Evolutionary conservation across 2,113 vertebrate genomes (phyloP).

Genomic region (Corvus cornix): DNA sequence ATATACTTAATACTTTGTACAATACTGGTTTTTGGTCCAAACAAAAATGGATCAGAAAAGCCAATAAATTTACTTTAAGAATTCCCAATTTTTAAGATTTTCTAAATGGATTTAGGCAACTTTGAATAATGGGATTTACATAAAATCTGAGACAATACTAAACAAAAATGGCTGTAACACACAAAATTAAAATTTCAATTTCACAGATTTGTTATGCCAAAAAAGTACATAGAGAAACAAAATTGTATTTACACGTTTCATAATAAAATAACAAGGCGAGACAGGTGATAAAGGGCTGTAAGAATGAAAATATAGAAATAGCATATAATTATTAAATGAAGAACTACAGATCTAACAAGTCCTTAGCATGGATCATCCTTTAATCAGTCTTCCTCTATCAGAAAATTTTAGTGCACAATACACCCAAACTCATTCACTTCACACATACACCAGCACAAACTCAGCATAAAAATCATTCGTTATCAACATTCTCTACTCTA

Average conservation of each 20-base stretch:
- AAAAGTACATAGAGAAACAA: constrained; percentile 83
- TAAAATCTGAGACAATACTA: constrained; percentile 98
- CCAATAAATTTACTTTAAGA: constrained; percentile 99
- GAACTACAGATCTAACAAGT: constrained; percentile 90
- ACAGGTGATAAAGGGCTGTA: constrained; percentile 75
- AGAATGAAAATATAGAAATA: constrained; percentile 83
- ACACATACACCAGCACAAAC: constrained; percentile 83
- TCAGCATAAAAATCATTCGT: constrained; percentile 76
- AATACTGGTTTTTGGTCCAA: constrained; percentile 99
- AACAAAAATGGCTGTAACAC: constrained; percentile 90
- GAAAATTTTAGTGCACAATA: constrained; percentile 84
- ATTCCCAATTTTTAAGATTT: constrained; percentile 99
- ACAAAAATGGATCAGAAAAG: constrained; percentile 99
- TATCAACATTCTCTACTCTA: constrained; percentile 82
- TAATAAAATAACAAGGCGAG: constrained; percentile 90
- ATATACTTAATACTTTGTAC: constrained; percentile 99
- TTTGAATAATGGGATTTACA: constrained; percentile 99
- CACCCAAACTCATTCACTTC: constrained; percentile 91
- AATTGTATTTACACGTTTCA: constrained; percentile 94
- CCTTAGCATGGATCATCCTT: constrained; percentile 81
- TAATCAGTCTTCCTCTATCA: constrained; percentile 82
- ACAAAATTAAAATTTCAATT: constrained; percentile 91
- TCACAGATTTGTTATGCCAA: constrained; percentile 95
- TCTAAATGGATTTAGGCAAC: constrained; percentile 99
- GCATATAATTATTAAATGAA: constrained; percentile 86